These are phyloP conservation scores for Noctua fimbriata DNA, from an alignment of 2,888 invertebrate species.

Conservation along the genomic window DNA sequence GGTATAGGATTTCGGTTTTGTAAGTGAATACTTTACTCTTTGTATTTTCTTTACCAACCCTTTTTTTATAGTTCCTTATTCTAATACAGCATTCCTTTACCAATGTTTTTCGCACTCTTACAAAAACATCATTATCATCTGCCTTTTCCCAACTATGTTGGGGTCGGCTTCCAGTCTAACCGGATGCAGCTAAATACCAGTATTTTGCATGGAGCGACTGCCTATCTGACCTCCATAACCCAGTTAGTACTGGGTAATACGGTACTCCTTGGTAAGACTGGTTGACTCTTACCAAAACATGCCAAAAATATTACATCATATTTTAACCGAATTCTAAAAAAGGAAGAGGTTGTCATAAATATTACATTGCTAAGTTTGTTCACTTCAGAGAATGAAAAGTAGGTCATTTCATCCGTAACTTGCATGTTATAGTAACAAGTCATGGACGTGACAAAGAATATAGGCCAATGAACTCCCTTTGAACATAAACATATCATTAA, in stretches of 20 bases:
- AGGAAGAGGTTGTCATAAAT: neutral
- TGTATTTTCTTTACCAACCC: neutral
- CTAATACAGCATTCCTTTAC: neutral
- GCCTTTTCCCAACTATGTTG: no score
- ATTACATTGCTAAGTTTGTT: neutral
- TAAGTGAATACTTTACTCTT: neutral
- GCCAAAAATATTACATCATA: neutral
- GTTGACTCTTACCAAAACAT: neutral
- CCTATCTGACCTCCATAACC: no score
- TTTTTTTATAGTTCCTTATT: neutral
- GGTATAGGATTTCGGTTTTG: neutral
- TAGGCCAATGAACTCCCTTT: neutral
- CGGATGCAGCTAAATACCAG: no score
- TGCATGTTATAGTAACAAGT: neutral
- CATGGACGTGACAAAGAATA: neutral
- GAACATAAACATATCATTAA: neutral
- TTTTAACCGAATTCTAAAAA: neutral
- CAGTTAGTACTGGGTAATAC: no score
- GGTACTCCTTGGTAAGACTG: no score
- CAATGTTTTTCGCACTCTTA: neutral
- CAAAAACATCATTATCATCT: no score
- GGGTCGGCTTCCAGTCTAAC: no score
- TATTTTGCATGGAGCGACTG: no score
- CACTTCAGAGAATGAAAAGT: neutral
- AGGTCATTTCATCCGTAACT: neutral